A percentile compares a stretch with the other conserved stretches of the same genome.
phyloP scores from a whole-genome alignment of 2,113 vertebrate species.

The Spermophilus dauricus region DNA sequence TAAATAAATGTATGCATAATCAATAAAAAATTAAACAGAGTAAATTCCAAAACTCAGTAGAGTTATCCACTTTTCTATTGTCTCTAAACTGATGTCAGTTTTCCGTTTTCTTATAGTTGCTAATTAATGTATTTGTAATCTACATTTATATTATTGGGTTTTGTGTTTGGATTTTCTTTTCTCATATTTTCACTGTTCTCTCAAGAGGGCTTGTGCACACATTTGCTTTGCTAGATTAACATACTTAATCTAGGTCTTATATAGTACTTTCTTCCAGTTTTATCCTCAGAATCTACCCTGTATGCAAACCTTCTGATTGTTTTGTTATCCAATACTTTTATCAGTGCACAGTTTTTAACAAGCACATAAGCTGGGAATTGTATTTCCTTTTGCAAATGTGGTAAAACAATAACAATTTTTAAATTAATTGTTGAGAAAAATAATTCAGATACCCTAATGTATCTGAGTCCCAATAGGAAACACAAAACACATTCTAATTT shows the following conservation, averaged over 20 bases:
- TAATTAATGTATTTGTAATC: background rate
- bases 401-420: background rate
- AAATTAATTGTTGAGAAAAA: background rate
- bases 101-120: background rate
- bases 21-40: slow-evolving; percentile 9
- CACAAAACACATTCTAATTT: background rate
- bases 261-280: background rate
- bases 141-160: background rate
- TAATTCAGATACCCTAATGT: background rate
- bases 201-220: background rate
- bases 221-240: background rate
- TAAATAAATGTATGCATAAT: background rate
- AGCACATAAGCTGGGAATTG: background rate
- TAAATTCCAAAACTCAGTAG: background rate
- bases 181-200: background rate
- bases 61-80: background rate
- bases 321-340: background rate
- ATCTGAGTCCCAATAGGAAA: background rate
- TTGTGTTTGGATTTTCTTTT: background rate
- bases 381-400: background rate
- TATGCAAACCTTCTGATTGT: background rate
- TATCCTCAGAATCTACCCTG: background rate
- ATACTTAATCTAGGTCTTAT: background rate
- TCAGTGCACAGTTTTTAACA: background rate
- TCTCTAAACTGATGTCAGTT: background rate